A percentile compares a stretch with the other conserved stretches of the same genome.
These are phyloP conservation scores for Trileptium ribeirensis DNA, from an alignment of 2,888 invertebrate species.

Conservation along the genomic window DNA sequence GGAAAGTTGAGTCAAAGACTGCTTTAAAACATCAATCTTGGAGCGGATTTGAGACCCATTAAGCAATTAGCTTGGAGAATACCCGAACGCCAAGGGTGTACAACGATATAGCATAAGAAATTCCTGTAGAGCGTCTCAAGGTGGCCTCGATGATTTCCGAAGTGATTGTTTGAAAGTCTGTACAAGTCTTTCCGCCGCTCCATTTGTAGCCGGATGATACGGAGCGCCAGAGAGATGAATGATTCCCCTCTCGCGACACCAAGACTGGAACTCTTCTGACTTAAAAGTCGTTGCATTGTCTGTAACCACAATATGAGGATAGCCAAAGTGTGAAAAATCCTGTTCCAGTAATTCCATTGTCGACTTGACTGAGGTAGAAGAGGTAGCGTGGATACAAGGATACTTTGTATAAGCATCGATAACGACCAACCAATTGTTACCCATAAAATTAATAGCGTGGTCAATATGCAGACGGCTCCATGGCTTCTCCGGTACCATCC, in stretches of 20 bases:
- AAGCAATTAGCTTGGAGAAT: slow-evolving; percentile 27
- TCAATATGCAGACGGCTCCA: slow-evolving; percentile 43
- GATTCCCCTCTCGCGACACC: slow-evolving; percentile 4
- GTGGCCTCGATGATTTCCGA: slow-evolving; percentile 20
- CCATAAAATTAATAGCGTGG: slow-evolving; percentile 38
- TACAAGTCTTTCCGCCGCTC: slow-evolving; percentile 24
- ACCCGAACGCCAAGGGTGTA: slow-evolving; percentile 3
- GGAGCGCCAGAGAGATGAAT: slow-evolving; percentile 32
- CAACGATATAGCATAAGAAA: slow-evolving; percentile 25
- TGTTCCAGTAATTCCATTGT: slow-evolving; percentile 32
- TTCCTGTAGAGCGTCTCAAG: slow-evolving; percentile 24
- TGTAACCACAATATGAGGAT: slow-evolving; percentile 36
- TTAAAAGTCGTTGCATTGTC: slow-evolving; percentile 38
- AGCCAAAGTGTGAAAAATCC: slow-evolving; percentile 34
- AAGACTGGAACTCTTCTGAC: background rate
- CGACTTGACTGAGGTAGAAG: slow-evolving; percentile 12
- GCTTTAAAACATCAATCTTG: background rate
- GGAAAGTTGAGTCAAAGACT: slow-evolving; percentile 16
- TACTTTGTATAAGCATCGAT: background rate
- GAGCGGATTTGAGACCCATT: slow-evolving; percentile 18
- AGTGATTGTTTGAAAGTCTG: slow-evolving; percentile 35
- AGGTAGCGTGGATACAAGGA: slow-evolving; percentile 10
- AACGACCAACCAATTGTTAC: slow-evolving; percentile 10
- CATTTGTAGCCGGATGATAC: slow-evolving; percentile 36
- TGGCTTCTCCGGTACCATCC: slow-evolving; percentile 39